A percentile compares a stretch with the other conserved stretches of the same genome.
phyloP scores from a whole-genome alignment of 1,140 invertebrate species.

The Acarapis woodi region DNA sequence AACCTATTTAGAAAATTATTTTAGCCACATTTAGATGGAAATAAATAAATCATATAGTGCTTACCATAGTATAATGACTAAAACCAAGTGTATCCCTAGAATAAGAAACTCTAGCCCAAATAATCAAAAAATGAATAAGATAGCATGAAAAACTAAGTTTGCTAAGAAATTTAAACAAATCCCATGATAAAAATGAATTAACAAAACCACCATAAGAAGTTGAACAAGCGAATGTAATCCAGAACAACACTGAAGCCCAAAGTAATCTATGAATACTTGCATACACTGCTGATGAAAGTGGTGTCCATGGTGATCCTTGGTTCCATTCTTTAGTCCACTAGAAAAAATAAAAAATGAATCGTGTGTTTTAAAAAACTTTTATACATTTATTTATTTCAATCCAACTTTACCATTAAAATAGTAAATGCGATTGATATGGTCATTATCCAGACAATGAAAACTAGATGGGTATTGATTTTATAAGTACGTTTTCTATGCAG shows the following conservation, averaged over 20 bases:
- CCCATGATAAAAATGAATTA: slow-evolving; percentile 40
- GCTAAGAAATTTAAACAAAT: slow-evolving; percentile 46
- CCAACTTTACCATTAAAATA: too few relatives aligned
- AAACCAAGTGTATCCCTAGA: slow-evolving; percentile 8
- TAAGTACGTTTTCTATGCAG: not conserved
- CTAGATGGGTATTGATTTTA: not conserved
- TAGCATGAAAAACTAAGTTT: slow-evolving; percentile 67
- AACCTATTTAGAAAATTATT: slow-evolving; percentile 4
- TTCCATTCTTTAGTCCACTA: slow-evolving; percentile 12
- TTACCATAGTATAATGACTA: slow-evolving; percentile 11
- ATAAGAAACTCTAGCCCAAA: slow-evolving; percentile 28
- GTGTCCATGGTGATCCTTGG: slow-evolving; percentile 12
- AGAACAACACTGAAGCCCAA: slow-evolving; percentile 19
- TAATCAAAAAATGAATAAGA: slow-evolving; percentile 51
- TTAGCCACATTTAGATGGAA: not conserved
- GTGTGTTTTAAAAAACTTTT: too few relatives aligned
- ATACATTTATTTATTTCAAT: too few relatives aligned
- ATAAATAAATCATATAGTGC: slow-evolving; percentile 2
- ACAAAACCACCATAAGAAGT: slow-evolving; percentile 20
- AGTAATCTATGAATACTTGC: slow-evolving; percentile 15
- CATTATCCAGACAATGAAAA: slow-evolving; percentile 4
- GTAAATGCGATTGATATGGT: too few relatives aligned
- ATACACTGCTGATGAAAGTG: slow-evolving; percentile 21
- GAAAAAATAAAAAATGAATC: slow-evolving; percentile 4
- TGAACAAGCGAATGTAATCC: slow-evolving; percentile 22